These are phyloP conservation scores for Megaceryle torquata DNA, from an alignment of 2,113 vertebrate genomes.

Conservation along the genomic window DNA sequence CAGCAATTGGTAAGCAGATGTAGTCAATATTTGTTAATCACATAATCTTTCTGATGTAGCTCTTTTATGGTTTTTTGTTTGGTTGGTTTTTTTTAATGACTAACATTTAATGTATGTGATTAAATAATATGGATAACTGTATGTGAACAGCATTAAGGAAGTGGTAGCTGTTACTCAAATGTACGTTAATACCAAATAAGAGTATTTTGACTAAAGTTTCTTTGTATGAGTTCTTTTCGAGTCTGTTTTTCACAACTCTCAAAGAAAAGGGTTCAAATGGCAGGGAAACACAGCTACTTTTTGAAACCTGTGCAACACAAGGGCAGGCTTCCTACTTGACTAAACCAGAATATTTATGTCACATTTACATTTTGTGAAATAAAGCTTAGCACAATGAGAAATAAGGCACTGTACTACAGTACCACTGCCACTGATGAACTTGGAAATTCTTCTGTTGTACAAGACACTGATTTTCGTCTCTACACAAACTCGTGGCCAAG, in stretches of 20 bases:
- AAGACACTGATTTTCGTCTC: background rate
- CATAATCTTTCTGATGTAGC: background rate
- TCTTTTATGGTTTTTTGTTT: background rate
- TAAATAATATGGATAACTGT: background rate
- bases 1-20: slow-evolving; percentile 86
- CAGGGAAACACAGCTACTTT: no score
- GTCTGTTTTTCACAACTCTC: background rate
- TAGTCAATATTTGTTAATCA: background rate
- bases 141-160: background rate
- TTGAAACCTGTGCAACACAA: background rate
- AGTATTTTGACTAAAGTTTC: background rate
- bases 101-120: background rate
- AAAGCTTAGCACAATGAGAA: background rate
- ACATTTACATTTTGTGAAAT: background rate
- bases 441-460: background rate
- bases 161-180: background rate
- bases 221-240: background rate
- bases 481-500: background rate
- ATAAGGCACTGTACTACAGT: background rate
- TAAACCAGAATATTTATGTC: background rate
- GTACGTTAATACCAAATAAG: background rate
- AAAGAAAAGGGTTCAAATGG: background rate
- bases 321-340: background rate
- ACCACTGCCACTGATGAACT: background rate
- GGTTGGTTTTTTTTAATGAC: background rate